These are phyloP conservation scores for Microchirus variegatus DNA, from an alignment of 2,797 vertebrate genomes.

Conservation along the genomic window DNA sequence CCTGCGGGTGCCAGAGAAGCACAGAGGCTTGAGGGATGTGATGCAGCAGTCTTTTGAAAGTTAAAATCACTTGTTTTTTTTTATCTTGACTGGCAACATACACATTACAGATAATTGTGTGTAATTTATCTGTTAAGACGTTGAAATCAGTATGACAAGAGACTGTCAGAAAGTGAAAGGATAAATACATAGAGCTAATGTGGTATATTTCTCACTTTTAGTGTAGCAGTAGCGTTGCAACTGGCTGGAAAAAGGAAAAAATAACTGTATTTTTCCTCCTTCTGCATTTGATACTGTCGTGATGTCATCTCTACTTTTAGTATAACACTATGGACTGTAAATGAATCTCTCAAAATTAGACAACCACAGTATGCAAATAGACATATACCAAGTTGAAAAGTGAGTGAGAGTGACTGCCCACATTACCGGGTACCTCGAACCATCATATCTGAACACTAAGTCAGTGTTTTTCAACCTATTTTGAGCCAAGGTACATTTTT, in stretches of 20 bases:
- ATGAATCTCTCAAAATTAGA: neutral
- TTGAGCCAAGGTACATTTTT: too few species aligned
- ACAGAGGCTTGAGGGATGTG: neutral
- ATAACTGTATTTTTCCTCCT: too few species aligned
- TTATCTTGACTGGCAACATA: neutral
- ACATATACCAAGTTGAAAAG: slow-evolving; percentile 9
- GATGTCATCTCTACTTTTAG: slow-evolving; percentile 87
- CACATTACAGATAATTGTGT: neutral
- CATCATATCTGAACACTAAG: too few species aligned
- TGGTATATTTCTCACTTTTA: slow-evolving; percentile 91
- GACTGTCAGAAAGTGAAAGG: neutral
- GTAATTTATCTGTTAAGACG: neutral
- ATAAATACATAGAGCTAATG: slow-evolving; percentile 90
- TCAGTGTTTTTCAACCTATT: too few species aligned
- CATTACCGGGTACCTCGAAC: too few species aligned
- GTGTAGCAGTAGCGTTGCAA: slow-evolving; percentile 95
- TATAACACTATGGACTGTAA: slow-evolving; percentile 60
- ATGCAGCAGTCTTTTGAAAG: neutral
- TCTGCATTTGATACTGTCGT: too few species aligned
- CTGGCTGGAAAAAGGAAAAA: slow-evolving; percentile 77
- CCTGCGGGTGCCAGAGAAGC: too few species aligned
- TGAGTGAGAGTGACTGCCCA: neutral
- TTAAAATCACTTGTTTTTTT: neutral
- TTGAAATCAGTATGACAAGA: too few species aligned
- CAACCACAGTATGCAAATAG: neutral